These are phyloP conservation scores for Drosophila fuyamai DNA, from an alignment of 1,140 invertebrate genomes.

Conservation along the genomic window DNA sequence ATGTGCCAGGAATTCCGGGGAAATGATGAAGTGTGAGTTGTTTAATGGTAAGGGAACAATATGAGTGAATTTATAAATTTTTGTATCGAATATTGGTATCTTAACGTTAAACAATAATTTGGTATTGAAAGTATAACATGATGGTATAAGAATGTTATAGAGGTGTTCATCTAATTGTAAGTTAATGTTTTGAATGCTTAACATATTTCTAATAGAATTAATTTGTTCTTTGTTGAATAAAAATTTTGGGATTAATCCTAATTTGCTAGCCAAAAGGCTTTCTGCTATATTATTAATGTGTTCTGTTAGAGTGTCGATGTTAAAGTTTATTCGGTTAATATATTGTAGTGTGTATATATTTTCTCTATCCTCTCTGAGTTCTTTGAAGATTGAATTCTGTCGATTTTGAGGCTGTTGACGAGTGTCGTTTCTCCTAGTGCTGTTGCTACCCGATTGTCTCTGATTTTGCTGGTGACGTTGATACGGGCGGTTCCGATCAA, in stretches of 20 bases:
- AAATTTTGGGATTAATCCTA: slow-evolving; percentile 8
- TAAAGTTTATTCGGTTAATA: neutral
- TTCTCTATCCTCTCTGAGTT: neutral
- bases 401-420: no score
- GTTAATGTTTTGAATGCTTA: neutral
- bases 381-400: slow-evolving; percentile 16
- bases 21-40: slow-evolving; percentile 5
- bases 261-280: slow-evolving; percentile 11
- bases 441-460: no score
- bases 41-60: neutral
- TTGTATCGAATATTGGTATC: slow-evolving; percentile 1
- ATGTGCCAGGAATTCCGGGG: slow-evolving; percentile 1
- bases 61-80: neutral
- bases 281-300: slow-evolving; percentile 19
- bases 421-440: neutral
- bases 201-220: slow-evolving; percentile 3
- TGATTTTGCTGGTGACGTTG: no score
- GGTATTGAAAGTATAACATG: no score
- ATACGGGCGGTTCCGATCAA: no score
- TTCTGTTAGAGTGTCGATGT: neutral
- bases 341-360: slow-evolving; percentile 21
- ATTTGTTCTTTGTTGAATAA: slow-evolving; percentile 8
- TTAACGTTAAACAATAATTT: neutral
- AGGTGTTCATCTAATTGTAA: neutral
- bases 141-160: no score